phyloP scores from a whole-genome alignment of 2,888 invertebrate species.

The Stegana nigrithorax region DNA sequence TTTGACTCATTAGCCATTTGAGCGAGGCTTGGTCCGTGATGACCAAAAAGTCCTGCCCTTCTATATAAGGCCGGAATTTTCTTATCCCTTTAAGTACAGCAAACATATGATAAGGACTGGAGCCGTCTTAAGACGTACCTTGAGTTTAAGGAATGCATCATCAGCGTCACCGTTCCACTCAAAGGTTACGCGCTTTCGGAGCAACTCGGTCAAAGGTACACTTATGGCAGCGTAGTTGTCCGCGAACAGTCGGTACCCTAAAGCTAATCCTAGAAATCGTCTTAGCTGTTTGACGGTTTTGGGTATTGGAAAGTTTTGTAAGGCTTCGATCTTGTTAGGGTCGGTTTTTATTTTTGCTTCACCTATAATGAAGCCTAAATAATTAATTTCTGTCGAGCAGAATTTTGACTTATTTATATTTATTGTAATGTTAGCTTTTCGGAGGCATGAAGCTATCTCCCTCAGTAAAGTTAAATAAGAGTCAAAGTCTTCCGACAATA shows the following conservation, averaged over 20 bases:
- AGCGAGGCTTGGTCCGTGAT: conserved; percentile 43
- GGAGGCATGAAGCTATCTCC: conserved; percentile 1
- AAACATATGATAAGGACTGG: not conserved
- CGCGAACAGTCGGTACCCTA: conserved; percentile 29
- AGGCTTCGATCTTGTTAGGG: conserved; percentile 8
- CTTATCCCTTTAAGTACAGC: conserved; percentile 13
- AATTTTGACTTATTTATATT: conserved; percentile 19
- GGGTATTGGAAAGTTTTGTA: conserved; percentile 15
- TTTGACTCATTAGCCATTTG: conserved; percentile 41
- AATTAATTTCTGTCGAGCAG: conserved; percentile 18
- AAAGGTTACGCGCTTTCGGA: conserved; percentile 8
- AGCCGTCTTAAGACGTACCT: not conserved
- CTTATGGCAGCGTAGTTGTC: conserved; percentile 18
- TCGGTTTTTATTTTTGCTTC: conserved; percentile 11
- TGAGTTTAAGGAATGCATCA: not conserved
- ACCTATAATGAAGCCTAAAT: conserved; percentile 17
- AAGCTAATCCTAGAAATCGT: conserved; percentile 28
- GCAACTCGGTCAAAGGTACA: conserved; percentile 1
- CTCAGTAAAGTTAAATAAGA: not conserved
- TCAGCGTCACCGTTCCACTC: not conserved
- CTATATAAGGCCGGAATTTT: conserved; percentile 21
- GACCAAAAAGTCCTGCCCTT: conserved; percentile 33
- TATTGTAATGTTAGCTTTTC: conserved; percentile 17
- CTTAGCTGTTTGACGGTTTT: conserved; percentile 15
- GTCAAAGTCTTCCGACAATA: conserved; percentile 11